Percentiles rank a stretch among this genome's conserved stretches.
Conservation (phyloP, 2,113 vertebrate species). For the Zosterops borbonicus region DNA sequence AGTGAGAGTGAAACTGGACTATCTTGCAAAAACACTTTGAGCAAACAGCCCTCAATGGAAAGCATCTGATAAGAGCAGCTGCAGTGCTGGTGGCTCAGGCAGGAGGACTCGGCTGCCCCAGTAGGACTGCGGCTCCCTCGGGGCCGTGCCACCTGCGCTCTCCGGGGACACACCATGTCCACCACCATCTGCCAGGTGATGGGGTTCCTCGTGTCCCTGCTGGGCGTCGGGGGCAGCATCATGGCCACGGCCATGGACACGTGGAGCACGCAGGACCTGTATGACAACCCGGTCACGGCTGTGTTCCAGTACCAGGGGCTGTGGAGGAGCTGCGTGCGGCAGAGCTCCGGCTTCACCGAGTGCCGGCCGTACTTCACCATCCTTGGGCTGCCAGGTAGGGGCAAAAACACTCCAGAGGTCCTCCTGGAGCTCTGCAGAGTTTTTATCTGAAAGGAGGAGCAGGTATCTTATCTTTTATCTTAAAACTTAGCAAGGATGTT, state of each 20-base stretch:
- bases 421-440: neutral
- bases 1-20: conserved; percentile 75
- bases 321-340: conserved; percentile 87
- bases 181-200: conserved; percentile 80
- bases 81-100: neutral
- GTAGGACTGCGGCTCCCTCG: neutral
- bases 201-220: conserved; percentile 77
- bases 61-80: conserved; percentile 67
- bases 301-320: conserved; percentile 88
- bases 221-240: conserved; percentile 81
- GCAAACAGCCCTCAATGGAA: conserved; percentile 70
- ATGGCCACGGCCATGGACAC: conserved; percentile 81
- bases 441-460: neutral
- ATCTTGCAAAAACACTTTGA: conserved; percentile 84
- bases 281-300: conserved; percentile 79
- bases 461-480: neutral
- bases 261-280: conserved; percentile 86
- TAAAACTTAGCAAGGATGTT: fast-evolving
- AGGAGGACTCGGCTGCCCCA: neutral
- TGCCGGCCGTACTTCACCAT: conserved; percentile 89
- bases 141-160: neutral
- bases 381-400: conserved; percentile 88
- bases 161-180: conserved; percentile 72
- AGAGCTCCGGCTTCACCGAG: conserved; percentile 85
- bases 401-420: neutral